Evolutionary conservation across 2,113 vertebrate genomes (phyloP).

Genomic region (Heteronetta atricapilla): DNA sequence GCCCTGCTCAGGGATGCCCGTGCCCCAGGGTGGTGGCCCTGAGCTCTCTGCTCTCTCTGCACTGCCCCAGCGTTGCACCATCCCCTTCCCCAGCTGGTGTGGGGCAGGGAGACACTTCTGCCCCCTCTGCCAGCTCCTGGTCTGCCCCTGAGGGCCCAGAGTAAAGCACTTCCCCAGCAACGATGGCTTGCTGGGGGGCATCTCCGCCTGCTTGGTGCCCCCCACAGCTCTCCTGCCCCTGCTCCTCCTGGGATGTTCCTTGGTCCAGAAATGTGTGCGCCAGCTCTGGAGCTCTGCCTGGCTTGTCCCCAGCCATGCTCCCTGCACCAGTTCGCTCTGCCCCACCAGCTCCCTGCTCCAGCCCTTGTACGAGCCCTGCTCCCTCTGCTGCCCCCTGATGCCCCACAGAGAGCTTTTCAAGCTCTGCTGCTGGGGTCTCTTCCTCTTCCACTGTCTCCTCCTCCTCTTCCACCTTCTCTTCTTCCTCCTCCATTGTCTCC

Average conservation of each 20-base stretch:
- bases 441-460: background rate
- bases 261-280: accelerated
- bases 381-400: background rate
- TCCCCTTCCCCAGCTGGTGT: background rate
- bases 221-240: background rate
- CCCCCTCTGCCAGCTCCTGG: background rate
- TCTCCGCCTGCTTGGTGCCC: background rate
- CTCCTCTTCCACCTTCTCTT: background rate
- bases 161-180: background rate
- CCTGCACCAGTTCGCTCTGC: background rate
- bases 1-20: background rate
- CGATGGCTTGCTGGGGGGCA: background rate
- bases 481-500: background rate
- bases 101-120: background rate
- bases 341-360: background rate
- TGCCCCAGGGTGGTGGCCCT: accelerated
- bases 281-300: background rate
- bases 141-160: accelerated
- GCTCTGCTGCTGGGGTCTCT: background rate
- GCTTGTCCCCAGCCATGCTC: background rate
- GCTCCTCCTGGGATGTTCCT: background rate
- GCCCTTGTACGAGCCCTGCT: background rate
- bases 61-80: background rate
- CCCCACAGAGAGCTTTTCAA: background rate
- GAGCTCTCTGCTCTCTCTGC: background rate